Percentiles rank a stretch among this genome's conserved stretches.
Conservation (phyloP, 2,888 invertebrate genomes). For the Coleophora flavipennella region DNA sequence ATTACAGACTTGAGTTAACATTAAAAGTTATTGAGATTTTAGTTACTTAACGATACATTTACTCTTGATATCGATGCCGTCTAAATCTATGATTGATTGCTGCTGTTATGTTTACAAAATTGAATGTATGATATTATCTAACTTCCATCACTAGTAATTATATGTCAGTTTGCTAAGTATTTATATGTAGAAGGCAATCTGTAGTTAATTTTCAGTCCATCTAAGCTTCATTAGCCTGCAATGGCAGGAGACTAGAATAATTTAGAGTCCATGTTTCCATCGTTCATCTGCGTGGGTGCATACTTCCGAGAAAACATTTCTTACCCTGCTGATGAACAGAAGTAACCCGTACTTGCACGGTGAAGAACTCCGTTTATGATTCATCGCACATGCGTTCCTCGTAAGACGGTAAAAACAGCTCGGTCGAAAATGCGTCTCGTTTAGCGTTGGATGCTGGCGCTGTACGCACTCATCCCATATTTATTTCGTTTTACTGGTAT, state of each 20-base stretch:
- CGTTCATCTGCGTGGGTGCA: conserved; percentile 69
- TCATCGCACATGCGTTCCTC: conserved; percentile 69
- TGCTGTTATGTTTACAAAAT: too few relatives aligned
- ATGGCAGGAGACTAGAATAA: conserved; percentile 62
- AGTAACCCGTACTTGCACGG: conserved; percentile 66
- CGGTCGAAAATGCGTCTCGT: conserved; percentile 66
- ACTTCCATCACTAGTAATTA: too few relatives aligned
- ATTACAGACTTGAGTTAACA: too few relatives aligned
- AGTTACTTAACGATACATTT: background rate
- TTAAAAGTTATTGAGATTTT: background rate
- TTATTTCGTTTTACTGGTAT: conserved; percentile 63
- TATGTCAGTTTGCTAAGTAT: too few relatives aligned
- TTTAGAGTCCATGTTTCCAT: conserved; percentile 68
- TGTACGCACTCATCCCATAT: conserved; percentile 65
- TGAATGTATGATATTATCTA: too few relatives aligned
- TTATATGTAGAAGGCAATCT: too few relatives aligned
- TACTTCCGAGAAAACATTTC: conserved; percentile 69
- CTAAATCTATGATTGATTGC: too few relatives aligned
- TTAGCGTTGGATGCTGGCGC: conserved; percentile 37
- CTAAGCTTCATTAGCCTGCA: conserved; percentile 46
- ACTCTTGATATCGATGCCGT: too few relatives aligned
- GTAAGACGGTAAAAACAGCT: conserved; percentile 63
- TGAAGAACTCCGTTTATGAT: conserved; percentile 67
- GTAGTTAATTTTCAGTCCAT: conserved; percentile 34
- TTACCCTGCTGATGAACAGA: conserved; percentile 67